Evolutionary conservation across 2,888 invertebrate genomes (phyloP), one percentile per base, ranked within the genome.

Genomic region (Metellina segmentata): DNA sequence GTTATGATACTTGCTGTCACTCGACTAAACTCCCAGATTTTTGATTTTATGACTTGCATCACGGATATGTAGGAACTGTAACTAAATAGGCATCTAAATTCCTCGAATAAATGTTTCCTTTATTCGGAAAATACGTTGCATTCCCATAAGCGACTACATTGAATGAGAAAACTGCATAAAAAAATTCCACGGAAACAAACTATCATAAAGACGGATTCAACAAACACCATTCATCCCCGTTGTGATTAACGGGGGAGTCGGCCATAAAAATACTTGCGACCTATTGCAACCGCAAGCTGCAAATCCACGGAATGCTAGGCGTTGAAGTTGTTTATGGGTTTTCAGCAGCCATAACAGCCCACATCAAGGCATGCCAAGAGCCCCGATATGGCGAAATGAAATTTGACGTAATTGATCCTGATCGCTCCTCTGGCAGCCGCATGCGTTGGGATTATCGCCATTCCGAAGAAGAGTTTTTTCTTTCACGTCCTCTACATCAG

Each of bases 341-440:
- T 34, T 20, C 74, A 74, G 19, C 61, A 69, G 20, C 52, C 34
- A 34, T 61, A 77, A 52, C 77, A 70, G 51, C 34, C 78, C 69
- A 48, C 86, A 69, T 16, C 20, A 70, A 78, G 77, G 34, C 69
- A 48, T 78, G 48, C 16, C 13, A 70, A 78, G 77, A 52, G 13
- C 49, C 16, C 70, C 53, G 70, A 51, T 78, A 78, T 78, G 78
- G 86, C 70, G 86, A 19, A 86, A 86, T 86, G 78, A 86, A 86
- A 86, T 86, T 78, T 70, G 49, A 16, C 34, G 69, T 70, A 86
- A 86, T 86, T 86, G 86, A 86, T 86, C 16, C 77, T 77, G 51
- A 78, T 86, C 51, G 52, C 75, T 81, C 61, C 5, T 61, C 5
- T 9, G 61, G 61, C 11, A 61, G 5, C 16, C 85, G 85, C 75